Evolutionary conservation across 2,113 vertebrate genomes (phyloP).

Genomic region (Trematomus loennbergii): DNA sequence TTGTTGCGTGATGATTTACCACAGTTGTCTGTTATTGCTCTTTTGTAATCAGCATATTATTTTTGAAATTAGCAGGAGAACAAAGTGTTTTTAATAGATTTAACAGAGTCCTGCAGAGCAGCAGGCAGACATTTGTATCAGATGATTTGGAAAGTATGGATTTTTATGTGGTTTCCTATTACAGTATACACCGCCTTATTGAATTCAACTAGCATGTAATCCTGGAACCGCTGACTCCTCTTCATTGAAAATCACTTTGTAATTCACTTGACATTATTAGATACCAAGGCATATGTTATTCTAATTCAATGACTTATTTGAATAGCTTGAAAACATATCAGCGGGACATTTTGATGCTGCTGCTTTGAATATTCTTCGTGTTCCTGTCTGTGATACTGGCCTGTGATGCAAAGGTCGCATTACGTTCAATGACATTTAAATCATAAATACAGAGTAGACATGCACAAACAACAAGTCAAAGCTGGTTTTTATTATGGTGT

Average conservation of each 20-base stretch:
- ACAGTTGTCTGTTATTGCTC: conserved; percentile 43
- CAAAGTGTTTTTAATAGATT: conserved; percentile 68
- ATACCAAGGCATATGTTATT: conserved; percentile 70
- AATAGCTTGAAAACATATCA: conserved; percentile 61
- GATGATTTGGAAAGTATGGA: conserved; percentile 77
- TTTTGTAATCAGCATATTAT: conserved; percentile 62
- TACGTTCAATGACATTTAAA: conserved; percentile 50
- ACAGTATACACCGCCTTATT: conserved; percentile 67
- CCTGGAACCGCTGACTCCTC: conserved; percentile 71
- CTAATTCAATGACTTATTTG: conserved; percentile 63
- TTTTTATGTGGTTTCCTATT: conserved; percentile 78
- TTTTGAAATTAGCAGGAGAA: conserved; percentile 58
- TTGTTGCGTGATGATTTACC: conserved; percentile 50
- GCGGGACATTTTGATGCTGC: conserved; percentile 28
- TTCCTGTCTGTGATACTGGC: conserved; percentile 30
- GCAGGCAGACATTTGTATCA: conserved; percentile 72
- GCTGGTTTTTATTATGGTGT: background rate
- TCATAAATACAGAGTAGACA: conserved; percentile 14
- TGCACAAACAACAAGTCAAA: conserved; percentile 8
- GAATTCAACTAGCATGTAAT: conserved; percentile 77
- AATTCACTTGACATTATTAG: conserved; percentile 70
- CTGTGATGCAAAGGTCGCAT: conserved; percentile 40
- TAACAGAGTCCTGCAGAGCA: conserved; percentile 65
- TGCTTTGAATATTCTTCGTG: conserved; percentile 30
- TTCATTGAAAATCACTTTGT: conserved; percentile 73